Evolutionary conservation across 1,140 invertebrate genomes (phyloP), one percentile per base, ranked within the genome.

Genomic region (Scaptomyza graminum): DNA sequence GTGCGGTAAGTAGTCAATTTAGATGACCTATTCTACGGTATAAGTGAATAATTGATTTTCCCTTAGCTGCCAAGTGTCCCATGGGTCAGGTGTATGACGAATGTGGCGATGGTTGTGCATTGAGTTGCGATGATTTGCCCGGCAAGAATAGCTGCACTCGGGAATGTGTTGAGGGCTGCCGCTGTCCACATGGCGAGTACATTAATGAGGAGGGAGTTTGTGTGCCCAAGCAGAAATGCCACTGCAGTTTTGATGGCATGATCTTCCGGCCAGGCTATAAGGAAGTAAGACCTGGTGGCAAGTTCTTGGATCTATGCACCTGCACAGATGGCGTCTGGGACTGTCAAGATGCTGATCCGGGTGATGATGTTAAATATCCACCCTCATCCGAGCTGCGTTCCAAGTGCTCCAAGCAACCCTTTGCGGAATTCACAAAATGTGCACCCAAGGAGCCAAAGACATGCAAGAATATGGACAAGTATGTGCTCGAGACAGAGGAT

Each of bases 151-250:
- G 54, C 12, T 91, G 75, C 70, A 85, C 68, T 16, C 74, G 59
- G n/a, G 82, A 90, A 37, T 98, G 97, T 83, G 95, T 97, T 0
- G 97, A 98, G 90, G 97, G 97, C 1, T 98, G 97, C 91, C 96
- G 96, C 65, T 98, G 97, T 90, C 96, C 96, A 0, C 92, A 93
- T 47, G 96, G 96, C 13, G 93, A 95, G 90, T 94, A 96, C 1
- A 90, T 98, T 22, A 94, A 96, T 67, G 93, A 94, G 6, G 92
- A 93, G 11, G 95, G 95, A 8, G 93, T 95, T 52, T 98, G 97
- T 90, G 94, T 98, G 31, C 94, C 95, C 0, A 93, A 96, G 15
- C 94, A 93, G 0, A 92, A 95, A 59, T 98, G 97, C 90, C 94
- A 95, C 0, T 98, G 97, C 90, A 92, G 92, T 44, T 94, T 96